Percentiles rank a stretch among this genome's conserved stretches.
Conservation (phyloP, 2,797 vertebrate genomes). For the Mus minutoides region DNA sequence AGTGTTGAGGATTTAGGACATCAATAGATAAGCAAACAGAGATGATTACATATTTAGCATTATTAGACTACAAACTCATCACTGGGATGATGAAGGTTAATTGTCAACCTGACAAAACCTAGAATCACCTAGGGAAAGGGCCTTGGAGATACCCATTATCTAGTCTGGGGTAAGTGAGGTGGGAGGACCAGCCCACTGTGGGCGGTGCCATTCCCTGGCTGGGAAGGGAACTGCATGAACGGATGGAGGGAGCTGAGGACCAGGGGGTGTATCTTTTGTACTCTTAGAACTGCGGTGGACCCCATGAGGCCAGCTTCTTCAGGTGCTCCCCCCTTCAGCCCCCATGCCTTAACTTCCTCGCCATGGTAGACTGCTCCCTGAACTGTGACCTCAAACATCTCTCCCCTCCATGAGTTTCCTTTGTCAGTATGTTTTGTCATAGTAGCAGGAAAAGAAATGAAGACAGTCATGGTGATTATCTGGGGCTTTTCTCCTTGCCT, state of each 20-base stretch:
- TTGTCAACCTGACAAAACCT: background rate
- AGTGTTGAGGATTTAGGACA: background rate
- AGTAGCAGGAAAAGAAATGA: background rate
- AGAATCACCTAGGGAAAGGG: too few relatives aligned
- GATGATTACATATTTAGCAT: background rate
- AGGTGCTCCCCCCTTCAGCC: background rate
- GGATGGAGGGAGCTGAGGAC: background rate
- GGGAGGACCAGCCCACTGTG: background rate
- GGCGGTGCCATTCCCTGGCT: background rate
- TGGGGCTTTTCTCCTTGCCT: fast-evolving
- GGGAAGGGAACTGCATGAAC: background rate
- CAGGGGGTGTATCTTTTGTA: background rate
- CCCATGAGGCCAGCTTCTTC: background rate
- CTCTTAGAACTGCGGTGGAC: background rate
- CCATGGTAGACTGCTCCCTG: background rate
- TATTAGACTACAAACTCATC: background rate
- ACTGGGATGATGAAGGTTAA: background rate
- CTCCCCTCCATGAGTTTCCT: background rate
- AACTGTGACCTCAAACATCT: background rate
- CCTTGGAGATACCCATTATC: background rate
- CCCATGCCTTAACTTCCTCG: background rate
- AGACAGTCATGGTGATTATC: background rate
- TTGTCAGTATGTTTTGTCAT: background rate
- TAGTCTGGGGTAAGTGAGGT: background rate
- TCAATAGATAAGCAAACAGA: too few relatives aligned